A percentile compares a stretch with the other conserved stretches of the same genome.
Evolutionary conservation across 2,888 invertebrate genomes (phyloP).

Genomic region (Ormyrus nitidulus): DNA sequence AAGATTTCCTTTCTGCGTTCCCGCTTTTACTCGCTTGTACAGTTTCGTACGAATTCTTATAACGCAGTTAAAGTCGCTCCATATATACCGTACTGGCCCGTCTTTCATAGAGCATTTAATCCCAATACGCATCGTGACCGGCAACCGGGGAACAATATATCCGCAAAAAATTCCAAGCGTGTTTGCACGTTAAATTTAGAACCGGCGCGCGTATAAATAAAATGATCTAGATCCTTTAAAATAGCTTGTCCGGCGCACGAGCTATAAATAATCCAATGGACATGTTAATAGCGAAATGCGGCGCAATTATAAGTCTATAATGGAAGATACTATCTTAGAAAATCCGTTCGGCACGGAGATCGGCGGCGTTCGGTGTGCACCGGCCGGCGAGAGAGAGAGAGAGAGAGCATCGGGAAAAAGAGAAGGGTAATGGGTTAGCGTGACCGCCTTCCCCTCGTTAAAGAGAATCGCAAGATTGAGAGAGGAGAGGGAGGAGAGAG

Average conservation of each 20-base stretch:
- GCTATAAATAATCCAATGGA: neutral
- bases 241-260: neutral
- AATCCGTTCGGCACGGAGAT: neutral
- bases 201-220: neutral
- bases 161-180: neutral
- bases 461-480: slow-evolving; percentile 16
- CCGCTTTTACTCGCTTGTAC: no score
- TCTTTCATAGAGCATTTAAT: no score
- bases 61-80: no score
- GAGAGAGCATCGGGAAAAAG: slow-evolving; percentile 5
- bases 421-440: slow-evolving; percentile 40
- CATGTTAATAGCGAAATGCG: slow-evolving; percentile 24
- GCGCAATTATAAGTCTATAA: slow-evolving; percentile 19
- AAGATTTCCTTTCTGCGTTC: no score
- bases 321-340: slow-evolving; percentile 28
- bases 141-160: no score
- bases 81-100: no score
- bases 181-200: neutral
- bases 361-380: neutral
- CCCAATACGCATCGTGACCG: no score
- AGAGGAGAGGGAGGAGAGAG: slow-evolving; percentile 1
- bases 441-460: slow-evolving; percentile 1
- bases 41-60: no score
- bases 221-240: neutral
- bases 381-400: neutral